phyloP scores from a whole-genome alignment of 2,113 vertebrate genomes.

The Misgurnus mizolepis region DNA sequence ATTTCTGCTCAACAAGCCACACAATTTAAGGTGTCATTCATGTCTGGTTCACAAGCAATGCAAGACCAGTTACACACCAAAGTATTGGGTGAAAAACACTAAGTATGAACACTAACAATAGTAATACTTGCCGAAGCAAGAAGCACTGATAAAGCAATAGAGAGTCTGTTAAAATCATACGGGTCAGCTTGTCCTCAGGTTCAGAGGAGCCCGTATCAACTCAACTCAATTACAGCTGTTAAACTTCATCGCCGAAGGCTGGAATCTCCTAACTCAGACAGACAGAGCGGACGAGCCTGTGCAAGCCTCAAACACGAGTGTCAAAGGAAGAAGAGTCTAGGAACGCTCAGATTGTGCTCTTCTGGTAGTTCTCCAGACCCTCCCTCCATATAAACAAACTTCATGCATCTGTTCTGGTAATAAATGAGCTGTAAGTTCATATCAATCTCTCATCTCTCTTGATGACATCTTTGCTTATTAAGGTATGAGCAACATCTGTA shows the following conservation, averaged over 20 bases:
- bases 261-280: constrained; percentile 12
- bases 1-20: too few relatives aligned
- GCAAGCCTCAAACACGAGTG: constrained; percentile 36
- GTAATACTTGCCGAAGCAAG: not conserved
- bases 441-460: not conserved
- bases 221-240: not conserved
- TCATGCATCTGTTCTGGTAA: not conserved
- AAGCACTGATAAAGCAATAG: not conserved
- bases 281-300: constrained; percentile 10
- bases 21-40: not conserved
- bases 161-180: not conserved
- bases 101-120: not conserved
- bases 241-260: not conserved
- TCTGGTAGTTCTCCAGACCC: constrained; percentile 8
- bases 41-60: not conserved
- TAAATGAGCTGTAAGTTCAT: not conserved
- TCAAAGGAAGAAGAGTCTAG: not conserved
- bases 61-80: too few relatives aligned
- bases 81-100: not conserved
- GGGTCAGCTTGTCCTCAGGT: not conserved
- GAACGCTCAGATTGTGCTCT: not conserved
- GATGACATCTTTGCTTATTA: not conserved
- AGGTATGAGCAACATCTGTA: not conserved
- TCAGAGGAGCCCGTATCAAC: not conserved
- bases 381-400: constrained; percentile 33